phyloP scores from a whole-genome alignment of 2,888 invertebrate genomes.

The Conus canariensis region DNA sequence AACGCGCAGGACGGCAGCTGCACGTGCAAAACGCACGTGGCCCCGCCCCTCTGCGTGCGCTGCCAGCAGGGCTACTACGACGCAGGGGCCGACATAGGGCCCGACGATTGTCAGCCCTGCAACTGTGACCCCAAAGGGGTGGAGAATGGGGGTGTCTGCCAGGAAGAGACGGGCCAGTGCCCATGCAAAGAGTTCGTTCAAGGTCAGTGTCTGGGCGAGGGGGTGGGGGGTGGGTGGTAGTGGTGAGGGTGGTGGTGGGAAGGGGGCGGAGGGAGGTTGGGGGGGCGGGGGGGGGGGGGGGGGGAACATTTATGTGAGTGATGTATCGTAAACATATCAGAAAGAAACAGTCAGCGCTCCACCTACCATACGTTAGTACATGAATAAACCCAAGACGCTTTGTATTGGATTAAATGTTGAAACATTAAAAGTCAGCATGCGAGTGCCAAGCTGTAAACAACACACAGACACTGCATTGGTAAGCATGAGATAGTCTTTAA shows the following conservation, averaged over 20 bases:
- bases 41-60: slow-evolving; percentile 11
- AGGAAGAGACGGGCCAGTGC: slow-evolving; percentile 50
- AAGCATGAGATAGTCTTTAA: too few species aligned
- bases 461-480: too few species aligned
- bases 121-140: slow-evolving; percentile 44
- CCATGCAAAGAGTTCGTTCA: slow-evolving; percentile 51
- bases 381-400: too few species aligned
- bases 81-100: background rate
- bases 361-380: too few species aligned
- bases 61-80: slow-evolving; percentile 40
- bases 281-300: background rate
- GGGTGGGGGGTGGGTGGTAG: background rate
- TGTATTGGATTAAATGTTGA: too few species aligned
- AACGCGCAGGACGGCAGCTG: slow-evolving; percentile 42
- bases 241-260: background rate
- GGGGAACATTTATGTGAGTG: too few species aligned
- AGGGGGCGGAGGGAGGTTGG: background rate
- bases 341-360: too few species aligned
- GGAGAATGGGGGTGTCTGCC: slow-evolving; percentile 11
- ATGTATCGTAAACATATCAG: too few species aligned
- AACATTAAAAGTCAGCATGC: too few species aligned
- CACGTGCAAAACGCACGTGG: slow-evolving; percentile 42
- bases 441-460: too few species aligned
- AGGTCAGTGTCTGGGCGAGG: slow-evolving; percentile 46
- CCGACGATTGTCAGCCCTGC: slow-evolving; percentile 42